Evolutionary conservation across 2,113 vertebrate species (phyloP).

Genomic region (Halichoerus grypus): DNA sequence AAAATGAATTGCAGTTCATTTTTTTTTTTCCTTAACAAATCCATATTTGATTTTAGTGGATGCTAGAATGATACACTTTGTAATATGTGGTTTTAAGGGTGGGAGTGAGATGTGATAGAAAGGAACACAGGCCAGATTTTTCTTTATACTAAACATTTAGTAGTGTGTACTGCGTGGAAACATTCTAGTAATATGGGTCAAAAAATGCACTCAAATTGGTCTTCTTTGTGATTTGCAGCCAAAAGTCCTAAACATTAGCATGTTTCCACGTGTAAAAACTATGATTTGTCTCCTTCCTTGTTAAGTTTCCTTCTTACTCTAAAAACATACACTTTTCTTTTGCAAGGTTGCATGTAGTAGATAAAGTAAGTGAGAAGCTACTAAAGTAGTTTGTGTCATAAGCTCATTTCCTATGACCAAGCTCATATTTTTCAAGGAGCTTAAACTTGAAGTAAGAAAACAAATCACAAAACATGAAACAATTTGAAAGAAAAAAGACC

Average conservation of each 20-base stretch:
- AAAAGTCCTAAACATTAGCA: neutral
- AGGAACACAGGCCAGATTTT: neutral
- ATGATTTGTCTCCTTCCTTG: neutral
- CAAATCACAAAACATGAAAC: neutral
- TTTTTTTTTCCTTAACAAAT: conserved; percentile 33
- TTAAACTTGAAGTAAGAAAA: neutral
- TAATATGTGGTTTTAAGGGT: neutral
- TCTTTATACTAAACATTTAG: conserved; percentile 92
- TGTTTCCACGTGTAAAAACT: neutral
- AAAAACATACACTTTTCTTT: neutral
- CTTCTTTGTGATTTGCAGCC: neutral
- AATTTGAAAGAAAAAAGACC: neutral
- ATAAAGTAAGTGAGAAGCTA: neutral
- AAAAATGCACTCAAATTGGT: neutral
- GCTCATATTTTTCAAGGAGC: neutral
- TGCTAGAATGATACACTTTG: neutral
- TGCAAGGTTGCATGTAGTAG: neutral
- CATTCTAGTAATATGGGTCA: neutral
- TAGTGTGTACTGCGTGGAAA: conserved; percentile 87
- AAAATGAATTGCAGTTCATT: neutral
- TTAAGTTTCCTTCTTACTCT: neutral
- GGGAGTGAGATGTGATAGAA: neutral
- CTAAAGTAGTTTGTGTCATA: neutral
- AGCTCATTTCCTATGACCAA: neutral
- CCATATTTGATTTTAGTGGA: conserved; percentile 40